These are phyloP conservation scores for Gorsachius goisagi DNA, from an alignment of 2,113 vertebrate genomes.

Conservation along the genomic window DNA sequence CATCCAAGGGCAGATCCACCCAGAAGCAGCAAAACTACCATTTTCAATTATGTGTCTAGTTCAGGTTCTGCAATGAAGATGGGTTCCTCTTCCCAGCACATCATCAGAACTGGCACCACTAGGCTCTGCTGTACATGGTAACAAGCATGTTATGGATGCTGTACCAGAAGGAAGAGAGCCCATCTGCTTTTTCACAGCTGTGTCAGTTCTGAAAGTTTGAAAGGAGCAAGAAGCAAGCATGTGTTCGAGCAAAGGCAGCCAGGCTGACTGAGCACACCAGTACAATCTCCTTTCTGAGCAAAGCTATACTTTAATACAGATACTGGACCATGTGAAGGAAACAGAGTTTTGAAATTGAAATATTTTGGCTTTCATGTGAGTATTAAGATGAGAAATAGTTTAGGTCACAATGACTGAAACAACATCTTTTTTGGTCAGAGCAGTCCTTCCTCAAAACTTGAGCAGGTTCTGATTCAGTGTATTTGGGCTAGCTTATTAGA, in stretches of 20 bases:
- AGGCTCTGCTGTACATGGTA: neutral
- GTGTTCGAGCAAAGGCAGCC: neutral
- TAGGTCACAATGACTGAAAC: neutral
- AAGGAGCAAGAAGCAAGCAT: neutral
- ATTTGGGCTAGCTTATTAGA: neutral
- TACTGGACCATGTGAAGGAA: neutral
- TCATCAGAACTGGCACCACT: neutral
- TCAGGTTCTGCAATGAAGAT: neutral
- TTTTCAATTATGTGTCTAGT: neutral
- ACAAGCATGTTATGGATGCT: neutral
- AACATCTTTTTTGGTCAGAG: neutral
- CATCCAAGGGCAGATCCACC: neutral
- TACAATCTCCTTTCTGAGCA: neutral
- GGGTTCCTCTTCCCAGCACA: neutral
- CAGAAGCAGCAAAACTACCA: neutral
- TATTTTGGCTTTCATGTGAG: neutral
- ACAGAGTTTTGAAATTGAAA: neutral
- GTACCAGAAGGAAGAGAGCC: neutral
- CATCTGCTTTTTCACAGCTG: neutral
- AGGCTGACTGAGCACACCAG: neutral
- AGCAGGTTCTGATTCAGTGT: neutral
- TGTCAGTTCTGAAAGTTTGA: neutral
- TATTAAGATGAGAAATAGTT: neutral
- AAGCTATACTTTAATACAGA: neutral
- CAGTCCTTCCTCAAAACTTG: neutral